Percentiles rank a stretch among this genome's conserved stretches.
These are phyloP conservation scores for Xenus cinereus DNA, from an alignment of 2,113 vertebrate species.

Conservation along the genomic window DNA sequence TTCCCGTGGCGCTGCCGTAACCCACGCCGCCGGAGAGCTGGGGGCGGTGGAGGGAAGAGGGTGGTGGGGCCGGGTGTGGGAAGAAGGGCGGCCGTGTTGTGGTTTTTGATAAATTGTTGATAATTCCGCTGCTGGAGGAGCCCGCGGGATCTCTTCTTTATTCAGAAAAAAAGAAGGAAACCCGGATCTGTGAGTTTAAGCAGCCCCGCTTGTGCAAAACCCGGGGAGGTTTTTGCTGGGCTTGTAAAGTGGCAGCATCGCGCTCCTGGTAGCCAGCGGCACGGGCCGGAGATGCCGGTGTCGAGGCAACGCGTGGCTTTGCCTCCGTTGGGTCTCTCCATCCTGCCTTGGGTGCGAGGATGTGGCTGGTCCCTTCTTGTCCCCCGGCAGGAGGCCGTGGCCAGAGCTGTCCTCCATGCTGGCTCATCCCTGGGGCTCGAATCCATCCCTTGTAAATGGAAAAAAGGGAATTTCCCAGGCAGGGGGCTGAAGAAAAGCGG, in stretches of 20 bases:
- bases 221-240: not conserved
- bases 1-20: not conserved
- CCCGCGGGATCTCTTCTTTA: not conserved
- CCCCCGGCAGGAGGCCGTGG: rapidly evolving
- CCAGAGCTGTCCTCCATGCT: rapidly evolving
- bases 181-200: not conserved
- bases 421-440: rapidly evolving
- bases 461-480: not conserved
- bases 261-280: rapidly evolving
- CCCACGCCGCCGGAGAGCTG: not conserved
- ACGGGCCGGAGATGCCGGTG: not conserved
- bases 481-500: not conserved
- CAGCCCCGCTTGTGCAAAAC: not conserved
- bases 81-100: not conserved
- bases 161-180: not conserved
- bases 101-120: not conserved
- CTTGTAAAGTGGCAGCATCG: rapidly evolving
- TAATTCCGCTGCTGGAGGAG: not conserved
- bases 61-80: not conserved
- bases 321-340: not conserved
- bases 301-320: rapidly evolving
- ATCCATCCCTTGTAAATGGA: not conserved
- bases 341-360: rapidly evolving
- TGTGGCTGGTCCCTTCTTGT: rapidly evolving
- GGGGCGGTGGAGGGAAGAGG: not conserved